phyloP scores from a whole-genome alignment of 2,113 vertebrate species.

The Podarcis cretensis region DNA sequence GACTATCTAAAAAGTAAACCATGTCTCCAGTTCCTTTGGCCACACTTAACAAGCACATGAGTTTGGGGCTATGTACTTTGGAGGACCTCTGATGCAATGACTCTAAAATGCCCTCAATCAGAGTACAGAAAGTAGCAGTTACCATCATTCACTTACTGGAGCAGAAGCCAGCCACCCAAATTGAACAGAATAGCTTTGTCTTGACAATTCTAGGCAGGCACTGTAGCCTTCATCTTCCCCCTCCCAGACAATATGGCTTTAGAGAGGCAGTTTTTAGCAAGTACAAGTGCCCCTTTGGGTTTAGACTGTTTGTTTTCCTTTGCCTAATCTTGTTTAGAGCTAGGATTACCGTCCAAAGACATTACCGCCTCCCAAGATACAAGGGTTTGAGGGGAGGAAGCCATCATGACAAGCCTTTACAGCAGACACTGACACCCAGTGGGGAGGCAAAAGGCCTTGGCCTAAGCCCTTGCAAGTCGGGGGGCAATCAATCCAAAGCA shows the following conservation, averaged over 20 bases:
- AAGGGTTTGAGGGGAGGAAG: conserved; percentile 84
- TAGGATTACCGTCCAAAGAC: conserved; percentile 93
- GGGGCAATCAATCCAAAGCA: conserved; percentile 88
- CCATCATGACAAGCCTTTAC: conserved; percentile 88
- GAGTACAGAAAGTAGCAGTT: neutral
- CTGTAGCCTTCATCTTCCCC: conserved; percentile 18
- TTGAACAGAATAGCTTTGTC: conserved; percentile 29
- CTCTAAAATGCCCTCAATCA: neutral
- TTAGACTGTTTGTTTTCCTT: conserved; percentile 96
- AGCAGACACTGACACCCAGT: conserved; percentile 79
- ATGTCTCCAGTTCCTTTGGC: neutral
- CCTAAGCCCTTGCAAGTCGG: conserved; percentile 78
- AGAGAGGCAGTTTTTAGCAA: conserved; percentile 64
- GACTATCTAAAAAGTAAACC: neutral
- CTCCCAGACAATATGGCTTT: conserved; percentile 57
- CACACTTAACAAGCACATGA: neutral
- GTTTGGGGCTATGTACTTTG: neutral
- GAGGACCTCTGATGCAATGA: neutral
- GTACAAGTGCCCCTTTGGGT: conserved; percentile 58
- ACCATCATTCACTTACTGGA: conserved; percentile 49
- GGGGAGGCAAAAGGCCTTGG: conserved; percentile 75
- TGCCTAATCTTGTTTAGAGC: conserved; percentile 90
- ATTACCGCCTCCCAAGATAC: conserved; percentile 97
- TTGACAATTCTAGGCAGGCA: conserved; percentile 24
- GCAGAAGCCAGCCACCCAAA: conserved; percentile 37